Conservation (phyloP, 2,888 invertebrate genomes). For the Oasisia sp. region DNA sequence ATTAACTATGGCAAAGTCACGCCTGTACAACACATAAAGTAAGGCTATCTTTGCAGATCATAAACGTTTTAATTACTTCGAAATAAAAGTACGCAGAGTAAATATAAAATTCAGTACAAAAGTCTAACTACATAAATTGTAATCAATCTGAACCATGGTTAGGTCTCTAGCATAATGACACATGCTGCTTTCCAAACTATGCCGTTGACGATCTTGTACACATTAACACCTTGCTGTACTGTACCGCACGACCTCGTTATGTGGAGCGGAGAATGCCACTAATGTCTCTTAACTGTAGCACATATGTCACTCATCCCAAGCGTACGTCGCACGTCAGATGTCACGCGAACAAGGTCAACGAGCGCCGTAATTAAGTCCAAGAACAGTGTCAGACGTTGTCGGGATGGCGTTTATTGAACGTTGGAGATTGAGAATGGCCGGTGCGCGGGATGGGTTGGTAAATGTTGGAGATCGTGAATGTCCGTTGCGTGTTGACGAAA, state of each 20-base stretch:
- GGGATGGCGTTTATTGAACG: no score
- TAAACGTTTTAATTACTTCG: neutral
- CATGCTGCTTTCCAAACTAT: neutral
- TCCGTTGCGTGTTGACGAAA: no score
- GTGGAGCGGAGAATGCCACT: neutral
- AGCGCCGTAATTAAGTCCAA: no score
- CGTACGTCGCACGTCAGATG: no score
- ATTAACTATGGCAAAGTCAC: neutral
- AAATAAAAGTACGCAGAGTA: neutral
- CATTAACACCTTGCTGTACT: neutral
- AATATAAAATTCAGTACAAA: neutral
- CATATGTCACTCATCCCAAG: no score
- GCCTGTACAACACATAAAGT: neutral
- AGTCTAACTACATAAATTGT: neutral
- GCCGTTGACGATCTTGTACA: neutral
- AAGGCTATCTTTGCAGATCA: neutral
- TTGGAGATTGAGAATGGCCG: no score
- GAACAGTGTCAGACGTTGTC: no score
- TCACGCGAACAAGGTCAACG: no score
- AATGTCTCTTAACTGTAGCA: no score
- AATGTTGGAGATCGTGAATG: no score
- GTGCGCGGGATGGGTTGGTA: no score
- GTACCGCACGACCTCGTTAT: neutral
- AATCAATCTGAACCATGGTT: neutral
- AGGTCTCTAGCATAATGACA: neutral